Evolutionary conservation across 2,113 vertebrate species (phyloP).

Genomic region (Vimba vimba): DNA sequence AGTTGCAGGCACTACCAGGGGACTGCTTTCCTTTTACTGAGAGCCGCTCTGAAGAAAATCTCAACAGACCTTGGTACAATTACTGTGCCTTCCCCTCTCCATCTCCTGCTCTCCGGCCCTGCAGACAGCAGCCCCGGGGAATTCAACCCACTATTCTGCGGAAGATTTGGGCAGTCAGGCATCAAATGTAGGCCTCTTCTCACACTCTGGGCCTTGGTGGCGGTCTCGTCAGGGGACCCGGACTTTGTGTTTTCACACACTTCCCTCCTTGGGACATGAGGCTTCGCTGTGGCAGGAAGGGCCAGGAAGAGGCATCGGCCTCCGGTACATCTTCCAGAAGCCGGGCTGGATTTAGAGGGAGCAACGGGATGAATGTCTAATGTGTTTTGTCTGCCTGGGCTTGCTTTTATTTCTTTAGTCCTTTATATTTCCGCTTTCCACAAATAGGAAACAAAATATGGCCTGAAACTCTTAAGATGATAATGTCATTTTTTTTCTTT

Average conservation of each 20-base stretch:
- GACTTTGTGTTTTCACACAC: slow-evolving; percentile 82
- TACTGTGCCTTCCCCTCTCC: slow-evolving; percentile 81
- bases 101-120: slow-evolving; percentile 82
- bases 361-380: background rate
- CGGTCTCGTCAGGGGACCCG: slow-evolving; percentile 67
- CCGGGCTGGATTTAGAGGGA: too few relatives aligned
- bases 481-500: background rate
- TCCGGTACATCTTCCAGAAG: slow-evolving; percentile 14
- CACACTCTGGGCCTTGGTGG: slow-evolving; percentile 71
- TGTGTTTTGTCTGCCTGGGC: background rate
- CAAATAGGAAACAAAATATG: background rate
- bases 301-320: slow-evolving; percentile 22
- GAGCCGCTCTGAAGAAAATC: slow-evolving; percentile 80
- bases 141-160: slow-evolving; percentile 81
- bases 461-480: background rate
- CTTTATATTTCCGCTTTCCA: background rate
- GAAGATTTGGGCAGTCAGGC: slow-evolving; percentile 88
- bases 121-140: slow-evolving; percentile 79
- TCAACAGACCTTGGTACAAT: slow-evolving; percentile 90
- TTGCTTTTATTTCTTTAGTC: background rate
- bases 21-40: slow-evolving; percentile 85
- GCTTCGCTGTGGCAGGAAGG: slow-evolving; percentile 62
- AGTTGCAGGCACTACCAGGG: slow-evolving; percentile 74
- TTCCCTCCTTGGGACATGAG: slow-evolving; percentile 70
- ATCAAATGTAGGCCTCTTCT: slow-evolving; percentile 85